Evolutionary conservation across 2,888 invertebrate genomes (phyloP).

Genomic region (Ypsolopha scabrella): DNA sequence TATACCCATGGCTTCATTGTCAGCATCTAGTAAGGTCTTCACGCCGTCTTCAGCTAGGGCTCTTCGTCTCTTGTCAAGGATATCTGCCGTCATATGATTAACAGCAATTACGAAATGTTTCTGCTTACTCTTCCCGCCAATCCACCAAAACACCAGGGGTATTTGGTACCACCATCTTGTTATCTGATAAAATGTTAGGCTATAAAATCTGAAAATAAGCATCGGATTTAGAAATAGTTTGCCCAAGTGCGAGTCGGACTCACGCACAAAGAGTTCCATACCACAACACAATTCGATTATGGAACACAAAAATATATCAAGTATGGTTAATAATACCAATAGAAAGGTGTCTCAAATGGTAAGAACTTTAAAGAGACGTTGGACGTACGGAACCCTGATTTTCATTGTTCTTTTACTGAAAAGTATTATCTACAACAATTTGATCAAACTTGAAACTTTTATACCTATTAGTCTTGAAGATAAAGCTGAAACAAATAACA

Average conservation of each 20-base stretch:
- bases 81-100: conserved; percentile 27
- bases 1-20: conserved; percentile 28
- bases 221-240: not conserved
- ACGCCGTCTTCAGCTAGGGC: conserved; percentile 14
- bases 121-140: conserved; percentile 24
- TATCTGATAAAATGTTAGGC: conserved; percentile 35
- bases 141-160: conserved; percentile 33
- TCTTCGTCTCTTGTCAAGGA: conserved; percentile 26
- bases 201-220: conserved; percentile 18
- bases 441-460: no score
- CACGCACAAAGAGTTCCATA: no score
- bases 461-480: no score
- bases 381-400: no score
- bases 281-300: not conserved
- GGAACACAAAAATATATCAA: not conserved
- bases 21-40: conserved; percentile 6
- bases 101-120: conserved; percentile 18
- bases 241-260: not conserved
- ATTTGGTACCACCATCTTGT: conserved; percentile 49
- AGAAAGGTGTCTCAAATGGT: no score
- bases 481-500: no score
- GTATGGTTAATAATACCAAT: no score
- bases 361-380: no score
- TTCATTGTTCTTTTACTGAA: no score
- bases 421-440: no score